These are phyloP conservation scores for Ctenosaura bakeri DNA, from an alignment of 2,797 vertebrate genomes.

Conservation along the genomic window DNA sequence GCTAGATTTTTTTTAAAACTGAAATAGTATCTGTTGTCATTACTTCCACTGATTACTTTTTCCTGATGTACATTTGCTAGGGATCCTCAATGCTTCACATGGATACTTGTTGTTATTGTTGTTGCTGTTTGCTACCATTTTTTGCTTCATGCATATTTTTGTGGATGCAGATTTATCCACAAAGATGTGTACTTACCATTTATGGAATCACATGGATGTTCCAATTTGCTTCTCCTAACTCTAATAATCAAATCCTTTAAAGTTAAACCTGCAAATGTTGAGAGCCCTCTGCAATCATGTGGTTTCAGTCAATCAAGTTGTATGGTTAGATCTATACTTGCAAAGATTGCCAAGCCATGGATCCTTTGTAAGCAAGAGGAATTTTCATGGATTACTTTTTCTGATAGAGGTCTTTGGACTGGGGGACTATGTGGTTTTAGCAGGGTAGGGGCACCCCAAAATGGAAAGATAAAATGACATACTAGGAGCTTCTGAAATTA, in stretches of 20 bases:
- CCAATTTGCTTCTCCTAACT: background rate
- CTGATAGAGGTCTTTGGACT: background rate
- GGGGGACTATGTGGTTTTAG: no score
- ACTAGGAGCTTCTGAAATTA: background rate
- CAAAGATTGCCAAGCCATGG: background rate
- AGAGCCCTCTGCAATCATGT: background rate
- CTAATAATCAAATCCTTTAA: no score
- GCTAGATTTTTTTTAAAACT: background rate
- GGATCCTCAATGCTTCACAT: background rate
- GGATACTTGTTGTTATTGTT: no score
- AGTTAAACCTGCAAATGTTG: no score
- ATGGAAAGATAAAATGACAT: no score
- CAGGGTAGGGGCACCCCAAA: no score
- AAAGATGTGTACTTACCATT: background rate
- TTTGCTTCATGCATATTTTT: background rate
- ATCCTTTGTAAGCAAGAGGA: background rate
- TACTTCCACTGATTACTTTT: background rate
- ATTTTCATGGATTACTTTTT: background rate
- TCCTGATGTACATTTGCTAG: background rate
- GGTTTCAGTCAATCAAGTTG: background rate
- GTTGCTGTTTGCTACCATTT: background rate
- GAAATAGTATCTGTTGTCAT: background rate
- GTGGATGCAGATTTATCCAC: background rate
- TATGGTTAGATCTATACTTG: background rate
- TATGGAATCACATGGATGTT: background rate